These are phyloP conservation scores for Erebia epiphron DNA, from an alignment of 2,888 invertebrate genomes.

Conservation along the genomic window DNA sequence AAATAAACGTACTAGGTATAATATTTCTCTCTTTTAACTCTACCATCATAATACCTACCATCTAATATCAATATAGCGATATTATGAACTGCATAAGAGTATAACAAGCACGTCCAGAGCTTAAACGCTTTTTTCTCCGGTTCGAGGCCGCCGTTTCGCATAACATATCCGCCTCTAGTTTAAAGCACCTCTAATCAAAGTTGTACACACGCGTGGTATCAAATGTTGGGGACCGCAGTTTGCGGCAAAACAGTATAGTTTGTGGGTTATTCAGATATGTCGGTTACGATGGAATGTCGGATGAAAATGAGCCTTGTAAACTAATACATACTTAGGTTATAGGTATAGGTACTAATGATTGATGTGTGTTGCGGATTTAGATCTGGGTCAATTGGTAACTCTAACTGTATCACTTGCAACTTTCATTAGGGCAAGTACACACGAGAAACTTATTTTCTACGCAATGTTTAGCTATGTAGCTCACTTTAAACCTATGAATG, in stretches of 20 bases:
- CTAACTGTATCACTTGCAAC: constrained; percentile 5
- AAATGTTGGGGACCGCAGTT: constrained; percentile 10
- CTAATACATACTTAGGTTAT: constrained; percentile 8
- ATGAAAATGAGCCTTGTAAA: constrained; percentile 16
- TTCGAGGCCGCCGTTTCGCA: background rate
- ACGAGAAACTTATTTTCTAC: background rate
- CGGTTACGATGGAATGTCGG: constrained; percentile 10
- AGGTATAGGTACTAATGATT: background rate
- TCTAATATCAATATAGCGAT: too few relatives aligned
- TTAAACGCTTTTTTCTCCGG: too few relatives aligned
- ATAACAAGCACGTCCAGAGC: too few relatives aligned
- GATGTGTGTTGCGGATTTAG: constrained; percentile 12
- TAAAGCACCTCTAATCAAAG: background rate
- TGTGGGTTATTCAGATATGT: background rate
- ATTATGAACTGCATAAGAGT: too few relatives aligned
- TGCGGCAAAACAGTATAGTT: constrained; percentile 15
- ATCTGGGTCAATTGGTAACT: constrained; percentile 20
- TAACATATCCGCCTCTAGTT: background rate
- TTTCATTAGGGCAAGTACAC: background rate
- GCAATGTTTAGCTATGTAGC: background rate
- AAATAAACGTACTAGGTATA: too few relatives aligned
- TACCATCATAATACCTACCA: too few relatives aligned
- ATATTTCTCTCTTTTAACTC: too few relatives aligned
- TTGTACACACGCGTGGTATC: constrained; percentile 14
- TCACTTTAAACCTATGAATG: too few relatives aligned